Conservation (phyloP, 2,888 invertebrate genomes). For the Lasioglossum villosulum region DNA sequence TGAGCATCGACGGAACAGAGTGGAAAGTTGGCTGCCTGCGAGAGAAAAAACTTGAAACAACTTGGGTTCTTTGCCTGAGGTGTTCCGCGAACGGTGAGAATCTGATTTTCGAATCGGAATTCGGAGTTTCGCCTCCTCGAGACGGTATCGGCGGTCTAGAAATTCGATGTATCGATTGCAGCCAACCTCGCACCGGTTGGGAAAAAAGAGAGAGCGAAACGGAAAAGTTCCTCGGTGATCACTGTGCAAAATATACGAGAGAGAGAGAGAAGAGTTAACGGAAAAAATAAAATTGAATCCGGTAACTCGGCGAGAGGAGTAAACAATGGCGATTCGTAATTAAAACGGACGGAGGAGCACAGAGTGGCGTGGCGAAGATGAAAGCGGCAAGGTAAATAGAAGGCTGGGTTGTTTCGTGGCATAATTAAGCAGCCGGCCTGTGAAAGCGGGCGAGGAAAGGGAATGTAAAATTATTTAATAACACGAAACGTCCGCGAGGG, state of each 20-base stretch:
- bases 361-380: slow-evolving; percentile 32
- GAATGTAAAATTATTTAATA: slow-evolving; percentile 46
- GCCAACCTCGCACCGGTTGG: too few relatives aligned
- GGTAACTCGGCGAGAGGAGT: slow-evolving; percentile 14
- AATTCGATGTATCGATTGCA: slow-evolving; percentile 48
- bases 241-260: background rate
- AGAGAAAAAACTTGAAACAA: background rate
- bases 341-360: slow-evolving; percentile 53
- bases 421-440: slow-evolving; percentile 43
- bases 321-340: slow-evolving; percentile 57
- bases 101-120: slow-evolving; percentile 1
- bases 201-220: background rate
- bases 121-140: background rate
- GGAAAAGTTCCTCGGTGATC: background rate
- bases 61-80: background rate
- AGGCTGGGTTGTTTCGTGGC: slow-evolving; percentile 23
- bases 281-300: slow-evolving; percentile 49
- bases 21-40: background rate
- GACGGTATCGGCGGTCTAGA: background rate
- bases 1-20: background rate
- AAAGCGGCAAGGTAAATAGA: slow-evolving; percentile 41
- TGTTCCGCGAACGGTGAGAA: background rate
- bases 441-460: slow-evolving; percentile 23
- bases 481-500: slow-evolving; percentile 3
- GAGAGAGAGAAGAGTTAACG: background rate